phyloP scores from a whole-genome alignment of 1,140 invertebrate species.

The Penaeus japonicus region DNA sequence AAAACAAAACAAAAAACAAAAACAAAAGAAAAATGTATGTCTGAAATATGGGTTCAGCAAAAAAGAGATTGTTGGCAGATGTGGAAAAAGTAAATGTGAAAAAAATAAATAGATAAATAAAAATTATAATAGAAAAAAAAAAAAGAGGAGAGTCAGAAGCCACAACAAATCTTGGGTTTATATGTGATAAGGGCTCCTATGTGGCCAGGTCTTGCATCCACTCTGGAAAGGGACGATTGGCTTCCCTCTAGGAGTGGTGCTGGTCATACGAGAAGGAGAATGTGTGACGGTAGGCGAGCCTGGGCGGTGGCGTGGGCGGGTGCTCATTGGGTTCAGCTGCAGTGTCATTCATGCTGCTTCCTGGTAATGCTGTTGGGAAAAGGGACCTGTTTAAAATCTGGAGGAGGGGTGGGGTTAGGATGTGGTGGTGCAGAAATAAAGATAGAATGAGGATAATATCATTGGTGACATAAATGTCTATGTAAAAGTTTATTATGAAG shows the following conservation, averaged over 20 bases:
- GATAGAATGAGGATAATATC: not conserved
- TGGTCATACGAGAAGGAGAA: conserved; percentile 52
- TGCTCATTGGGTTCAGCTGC: conserved; percentile 22
- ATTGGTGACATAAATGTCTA: too few species aligned
- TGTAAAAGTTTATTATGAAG: too few species aligned
- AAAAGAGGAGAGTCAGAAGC: not conserved
- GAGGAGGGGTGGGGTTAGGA: not conserved
- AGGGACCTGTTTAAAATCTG: not conserved
- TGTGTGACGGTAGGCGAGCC: conserved; percentile 40
- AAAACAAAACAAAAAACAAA: too few species aligned
- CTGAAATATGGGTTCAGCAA: too few species aligned
- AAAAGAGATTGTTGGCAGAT: too few species aligned
- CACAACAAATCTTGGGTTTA: conserved; percentile 29
- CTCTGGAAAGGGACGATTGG: not conserved
- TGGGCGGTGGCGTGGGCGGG: conserved; percentile 50
- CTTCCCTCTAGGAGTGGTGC: conserved; percentile 43
- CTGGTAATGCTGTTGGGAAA: not conserved
- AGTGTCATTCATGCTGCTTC: conserved; percentile 17
- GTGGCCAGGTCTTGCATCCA: conserved; percentile 15
- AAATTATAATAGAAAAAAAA: not conserved
- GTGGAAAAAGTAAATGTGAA: too few species aligned
- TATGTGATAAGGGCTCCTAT: conserved; percentile 24
- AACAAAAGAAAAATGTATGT: not conserved
- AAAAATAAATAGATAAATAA: not conserved
- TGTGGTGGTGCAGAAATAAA: not conserved